Percentiles rank a stretch among this genome's conserved stretches.
Evolutionary conservation across 2,797 vertebrate species (phyloP).

Genomic region (Glossophaga mutica): DNA sequence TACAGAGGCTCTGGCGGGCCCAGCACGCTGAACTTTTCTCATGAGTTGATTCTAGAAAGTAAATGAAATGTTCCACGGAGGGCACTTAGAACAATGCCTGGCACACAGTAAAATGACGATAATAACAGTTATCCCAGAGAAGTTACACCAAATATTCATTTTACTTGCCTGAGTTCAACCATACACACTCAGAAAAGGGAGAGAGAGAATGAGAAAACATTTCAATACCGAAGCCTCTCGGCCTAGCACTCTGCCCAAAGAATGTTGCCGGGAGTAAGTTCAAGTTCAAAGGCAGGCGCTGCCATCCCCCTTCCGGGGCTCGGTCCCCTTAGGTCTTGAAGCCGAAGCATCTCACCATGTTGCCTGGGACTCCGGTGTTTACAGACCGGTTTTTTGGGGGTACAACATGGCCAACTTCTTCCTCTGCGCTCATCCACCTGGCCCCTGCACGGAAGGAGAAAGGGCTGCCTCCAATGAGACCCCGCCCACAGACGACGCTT

Average conservation of each 20-base stretch:
- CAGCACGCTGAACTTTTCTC: background rate
- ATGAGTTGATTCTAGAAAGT: background rate
- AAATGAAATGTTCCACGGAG: background rate
- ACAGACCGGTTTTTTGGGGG: background rate
- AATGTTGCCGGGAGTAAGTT: background rate
- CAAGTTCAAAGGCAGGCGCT: background rate
- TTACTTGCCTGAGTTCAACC: background rate
- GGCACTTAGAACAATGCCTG: background rate
- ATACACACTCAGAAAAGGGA: background rate
- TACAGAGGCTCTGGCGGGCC: background rate
- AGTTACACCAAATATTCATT: background rate
- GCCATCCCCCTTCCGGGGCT: fast-evolving
- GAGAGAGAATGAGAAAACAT: background rate
- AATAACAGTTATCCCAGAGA: background rate
- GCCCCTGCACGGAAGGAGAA: background rate
- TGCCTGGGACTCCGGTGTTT: background rate
- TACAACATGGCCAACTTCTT: background rate
- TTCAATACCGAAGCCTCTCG: background rate
- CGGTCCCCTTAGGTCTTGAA: background rate
- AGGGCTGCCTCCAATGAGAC: background rate
- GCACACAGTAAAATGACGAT: background rate
- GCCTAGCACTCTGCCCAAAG: background rate
- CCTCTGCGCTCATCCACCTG: background rate
- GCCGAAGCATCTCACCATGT: background rate
- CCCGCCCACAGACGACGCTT: background rate